These are phyloP conservation scores for Acromyrmex charruanus DNA, from an alignment of 1,140 invertebrate genomes.

Conservation along the genomic window DNA sequence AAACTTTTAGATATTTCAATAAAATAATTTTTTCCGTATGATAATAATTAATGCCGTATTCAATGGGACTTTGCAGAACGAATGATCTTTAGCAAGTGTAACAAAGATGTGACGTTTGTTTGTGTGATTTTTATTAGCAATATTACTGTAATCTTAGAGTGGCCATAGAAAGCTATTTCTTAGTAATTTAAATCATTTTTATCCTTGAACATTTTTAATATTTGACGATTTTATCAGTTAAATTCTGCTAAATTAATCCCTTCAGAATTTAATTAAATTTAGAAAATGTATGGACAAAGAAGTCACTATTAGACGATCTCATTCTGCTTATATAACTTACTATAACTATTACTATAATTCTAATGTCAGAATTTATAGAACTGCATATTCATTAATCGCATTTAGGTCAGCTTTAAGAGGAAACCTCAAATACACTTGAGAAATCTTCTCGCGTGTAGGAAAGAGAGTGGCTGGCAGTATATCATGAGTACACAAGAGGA, in stretches of 20 bases:
- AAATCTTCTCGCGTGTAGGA: slow-evolving; percentile 48
- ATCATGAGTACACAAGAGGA: slow-evolving; percentile 13
- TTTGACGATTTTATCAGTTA: neutral
- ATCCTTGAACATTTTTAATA: neutral
- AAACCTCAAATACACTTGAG: slow-evolving; percentile 61
- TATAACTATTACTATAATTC: neutral
- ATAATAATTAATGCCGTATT: neutral
- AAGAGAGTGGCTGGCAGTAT: slow-evolving; percentile 15
- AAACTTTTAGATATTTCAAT: no score
- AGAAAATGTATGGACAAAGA: neutral
- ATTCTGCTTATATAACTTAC: neutral
- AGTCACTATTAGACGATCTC: neutral
- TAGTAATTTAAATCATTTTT: neutral
- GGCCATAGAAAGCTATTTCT: neutral
- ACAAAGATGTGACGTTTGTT: neutral
- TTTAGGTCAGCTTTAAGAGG: slow-evolving; percentile 51
- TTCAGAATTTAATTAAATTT: neutral
- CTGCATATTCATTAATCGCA: slow-evolving; percentile 43
- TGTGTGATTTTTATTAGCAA: no score
- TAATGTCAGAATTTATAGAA: neutral
- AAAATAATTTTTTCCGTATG: no score
- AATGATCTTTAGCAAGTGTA: neutral
- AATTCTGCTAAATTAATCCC: neutral
- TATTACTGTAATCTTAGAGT: neutral
- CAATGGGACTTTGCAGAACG: neutral